Base-by-base conservation (phyloP, 2,113 vertebrate genomes). In the Sinocyclocheilus anshuiensis region DNA sequence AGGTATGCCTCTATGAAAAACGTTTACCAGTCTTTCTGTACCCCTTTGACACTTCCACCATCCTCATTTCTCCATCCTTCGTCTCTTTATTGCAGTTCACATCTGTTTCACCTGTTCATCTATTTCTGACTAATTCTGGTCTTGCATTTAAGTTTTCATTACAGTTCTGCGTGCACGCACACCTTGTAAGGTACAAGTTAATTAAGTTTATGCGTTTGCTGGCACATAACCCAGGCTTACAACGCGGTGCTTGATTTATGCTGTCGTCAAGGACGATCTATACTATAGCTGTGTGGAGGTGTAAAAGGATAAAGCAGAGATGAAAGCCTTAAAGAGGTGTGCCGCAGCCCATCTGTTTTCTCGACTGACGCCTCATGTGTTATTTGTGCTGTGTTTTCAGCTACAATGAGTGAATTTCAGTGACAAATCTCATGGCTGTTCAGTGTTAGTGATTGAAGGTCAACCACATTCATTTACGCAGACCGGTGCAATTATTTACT, bases 141-240 rank as follows among this genome's bases (percentile, higher is more conserved):
- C 86, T 72, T 63, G 29, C 48, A 22, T 88, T 88, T 74, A 77
- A 42, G 85, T 71, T 83, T 91, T 55, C 63, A 53, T 82, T 86
- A 78, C 75, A 75, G 1, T 7, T 81, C 15, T 83, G 33, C 26
- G 26, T 2, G 42, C 57, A 33, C 55, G 57, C 78, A 83, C 82
- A 79, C 77, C 87, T 86, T 85, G 71, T 85, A 83, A 89, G 87
- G 55, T 42, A 59, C 77, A 87, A 87, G 83, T 80, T 89, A 86
- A 90, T 90, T 89, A 89, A 84, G 82, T 88, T 87, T 84, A 90
- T 86, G 74, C 85, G 78, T 90, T 89, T 76, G 10, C 69, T 86
- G 90, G 85, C 87, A 87, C 82, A 82, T 74, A 82, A 87, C 86
- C 78, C 33, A 9, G 65, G 59, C 82, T 87, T 69, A 74, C 24